phyloP scores from a whole-genome alignment of 2,888 invertebrate genomes.

The Tolmerus cingulatus region DNA sequence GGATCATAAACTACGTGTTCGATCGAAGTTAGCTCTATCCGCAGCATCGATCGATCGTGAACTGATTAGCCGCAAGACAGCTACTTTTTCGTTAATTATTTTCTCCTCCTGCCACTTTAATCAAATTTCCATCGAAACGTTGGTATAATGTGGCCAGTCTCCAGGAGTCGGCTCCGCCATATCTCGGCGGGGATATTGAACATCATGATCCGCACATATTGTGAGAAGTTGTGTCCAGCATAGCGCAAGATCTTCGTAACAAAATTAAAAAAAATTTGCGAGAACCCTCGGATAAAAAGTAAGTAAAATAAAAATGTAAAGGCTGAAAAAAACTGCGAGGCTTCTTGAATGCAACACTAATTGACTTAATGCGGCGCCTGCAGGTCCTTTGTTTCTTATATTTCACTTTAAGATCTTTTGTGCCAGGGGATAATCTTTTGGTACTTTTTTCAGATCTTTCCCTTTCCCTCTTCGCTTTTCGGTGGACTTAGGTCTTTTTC shows the following conservation, averaged over 20 bases:
- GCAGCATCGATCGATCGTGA: slow-evolving; percentile 41
- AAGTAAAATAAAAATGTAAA: not conserved
- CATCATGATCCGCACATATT: slow-evolving; percentile 23
- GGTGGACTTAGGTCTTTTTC: not conserved
- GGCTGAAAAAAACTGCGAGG: slow-evolving; percentile 12
- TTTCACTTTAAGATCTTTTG: slow-evolving; percentile 42
- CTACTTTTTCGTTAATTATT: slow-evolving; percentile 38
- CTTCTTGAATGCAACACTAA: slow-evolving; percentile 45
- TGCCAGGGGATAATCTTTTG: slow-evolving; percentile 34
- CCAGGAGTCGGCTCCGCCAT: not conserved
- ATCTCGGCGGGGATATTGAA: slow-evolving; percentile 21
- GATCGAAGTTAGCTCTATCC: slow-evolving; percentile 22
- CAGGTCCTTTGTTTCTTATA: slow-evolving; percentile 46
- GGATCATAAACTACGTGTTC: slow-evolving; percentile 30
- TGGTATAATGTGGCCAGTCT: not conserved
- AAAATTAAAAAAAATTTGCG: slow-evolving; percentile 10
- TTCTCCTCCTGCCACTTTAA: slow-evolving; percentile 42
- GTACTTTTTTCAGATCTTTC: slow-evolving; percentile 16
- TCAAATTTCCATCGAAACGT: slow-evolving; percentile 38
- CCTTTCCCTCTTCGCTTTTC: not conserved
- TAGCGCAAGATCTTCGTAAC: not conserved
- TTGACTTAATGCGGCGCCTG: slow-evolving; percentile 47
- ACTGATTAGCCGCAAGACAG: slow-evolving; percentile 37
- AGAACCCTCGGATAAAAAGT: not conserved
- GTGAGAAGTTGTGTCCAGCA: not conserved